phyloP scores from a whole-genome alignment of 30 jellyfish, hydroid and myxozoan genomes.

The Haliclystus octoradiatus region DNA sequence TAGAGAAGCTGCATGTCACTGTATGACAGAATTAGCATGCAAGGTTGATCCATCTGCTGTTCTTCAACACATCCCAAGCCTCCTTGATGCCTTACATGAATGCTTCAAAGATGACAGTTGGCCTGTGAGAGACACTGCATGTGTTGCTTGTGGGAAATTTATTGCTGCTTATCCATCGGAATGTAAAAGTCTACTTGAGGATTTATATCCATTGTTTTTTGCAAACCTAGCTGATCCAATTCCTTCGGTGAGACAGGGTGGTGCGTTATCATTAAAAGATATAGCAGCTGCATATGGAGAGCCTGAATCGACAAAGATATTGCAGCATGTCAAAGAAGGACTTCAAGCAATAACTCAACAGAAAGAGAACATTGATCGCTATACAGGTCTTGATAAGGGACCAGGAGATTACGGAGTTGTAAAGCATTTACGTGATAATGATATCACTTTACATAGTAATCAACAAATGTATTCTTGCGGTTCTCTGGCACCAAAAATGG shows the following conservation, averaged over 20 bases:
- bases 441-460: conserved; percentile 56
- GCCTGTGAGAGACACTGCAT: conserved; percentile 99
- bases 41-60: conserved; percentile 42
- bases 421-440: conserved; percentile 67
- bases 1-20: conserved; percentile 99
- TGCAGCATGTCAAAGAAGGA: conserved; percentile 40
- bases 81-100: conserved; percentile 56
- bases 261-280: conserved; percentile 76
- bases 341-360: conserved; percentile 42
- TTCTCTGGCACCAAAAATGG: conserved; percentile 96
- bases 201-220: conserved; percentile 73
- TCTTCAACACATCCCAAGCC: conserved; percentile 49
- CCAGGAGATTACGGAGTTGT: conserved; percentile 86
- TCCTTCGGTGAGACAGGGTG: conserved; percentile 98
- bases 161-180: conserved; percentile 64
- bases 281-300: conserved; percentile 70
- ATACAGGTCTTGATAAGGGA: conserved; percentile 92
- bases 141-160: conserved; percentile 97
- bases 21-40: conserved; percentile 94
- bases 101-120: conserved; percentile 98
- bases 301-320: conserved; percentile 36
- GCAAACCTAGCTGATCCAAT: conserved; percentile 83
- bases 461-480: conserved; percentile 99
- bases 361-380: conserved; percentile 62
- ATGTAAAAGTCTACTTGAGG: conserved; percentile 38